Base-by-base conservation (phyloP, 2,113 vertebrate genomes). In the Butorides virescens region DNA sequence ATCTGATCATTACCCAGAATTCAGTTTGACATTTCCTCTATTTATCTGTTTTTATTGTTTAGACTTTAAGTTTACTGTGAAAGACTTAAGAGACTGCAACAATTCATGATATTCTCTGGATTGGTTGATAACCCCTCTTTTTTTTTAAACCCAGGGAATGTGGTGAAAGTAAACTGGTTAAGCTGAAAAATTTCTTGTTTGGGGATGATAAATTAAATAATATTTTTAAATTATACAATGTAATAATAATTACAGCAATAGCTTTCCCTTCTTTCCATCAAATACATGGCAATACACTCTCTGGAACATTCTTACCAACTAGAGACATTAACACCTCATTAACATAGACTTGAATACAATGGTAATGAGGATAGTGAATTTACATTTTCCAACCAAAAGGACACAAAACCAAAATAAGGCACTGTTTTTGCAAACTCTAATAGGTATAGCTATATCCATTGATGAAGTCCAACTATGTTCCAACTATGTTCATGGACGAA, bases 1-100 rank as follows among this genome's bases (percentile, higher is more conserved):
- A 99, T 99, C 98, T 98, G 98, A 98, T 99, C 98, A 98, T 98
- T 98, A 98, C 98, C 98, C 98, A 98, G 98, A 98, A 98, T 98
- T 98, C 97, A 95, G 92, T 85, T 97, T 96, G 97, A 97, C 97
- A 92, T 98, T 97, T 97, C 96, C 97, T 98, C 95, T 93, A 97
- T 96, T 97, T 97, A 97, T 97, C 91, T 97, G 89, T 97, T 97
- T 97, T 97, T 96, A 98, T 98, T 97, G 97, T 98, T 93, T 92
- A 96, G 95, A 98, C 92, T 96, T 98, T 95, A 97, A 97, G 96
- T 96, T 96, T 97, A 96, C 94, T 93, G 94, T 97, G 98, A 96
- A 98, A 97, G 96, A 96, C 95, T 98, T 97, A 96, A 97, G 91
- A 97, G 92, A 97, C 93, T 97, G 91, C 96, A 98, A 98, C 96